Evolutionary conservation across 2,888 invertebrate genomes (phyloP), one percentile per base, ranked within the genome.

Genomic region (Heliconius ethilla): DNA sequence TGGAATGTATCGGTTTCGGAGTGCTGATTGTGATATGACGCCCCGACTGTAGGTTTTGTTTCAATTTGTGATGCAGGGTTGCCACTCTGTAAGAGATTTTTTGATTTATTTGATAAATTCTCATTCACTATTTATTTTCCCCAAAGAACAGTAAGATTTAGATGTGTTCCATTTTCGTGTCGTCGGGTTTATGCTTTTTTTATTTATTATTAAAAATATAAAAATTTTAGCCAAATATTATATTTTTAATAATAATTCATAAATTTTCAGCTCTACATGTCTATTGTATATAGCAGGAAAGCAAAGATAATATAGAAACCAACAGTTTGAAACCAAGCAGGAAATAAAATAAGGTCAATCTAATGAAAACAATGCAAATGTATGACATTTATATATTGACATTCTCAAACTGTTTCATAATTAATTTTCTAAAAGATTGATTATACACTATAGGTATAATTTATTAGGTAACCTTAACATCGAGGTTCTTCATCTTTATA

Each of bases 61-160:
- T 81, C 82, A 81, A 82, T 82, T 81, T 78, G 62, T 37, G 27
- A 9, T 7, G 25, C 69, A 81, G 77, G 81, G 81, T 65, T 81
- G 81, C 22, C n/a, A 72, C 51, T 40, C 27, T 15, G 11, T 29
- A 7, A 33, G n/a, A 59, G 1, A n/a, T n/a, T n/a, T 59, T 59
- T 25, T 70, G 1, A 51, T 40, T 70, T 27, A 27, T 70, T 51
- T 62, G n/a, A 25, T n/a, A 4, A 3, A 62, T 62, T 62, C 45
- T 11, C n/a, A 62, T 10, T 62, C 2, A 10, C 62, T 10, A 10
- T 11, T 25, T 11, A 3, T 62, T 11, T 62, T 15, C 15, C 18
- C 5, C 45, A 5, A 51, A 51, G 45, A 51, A 45, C 13, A 45
- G 1, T 13, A 4, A 51, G 18, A 51, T 18, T 18, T 18, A 51